Base-by-base conservation (phyloP, 2,797 vertebrate species). In the Danio albolineatus region DNA sequence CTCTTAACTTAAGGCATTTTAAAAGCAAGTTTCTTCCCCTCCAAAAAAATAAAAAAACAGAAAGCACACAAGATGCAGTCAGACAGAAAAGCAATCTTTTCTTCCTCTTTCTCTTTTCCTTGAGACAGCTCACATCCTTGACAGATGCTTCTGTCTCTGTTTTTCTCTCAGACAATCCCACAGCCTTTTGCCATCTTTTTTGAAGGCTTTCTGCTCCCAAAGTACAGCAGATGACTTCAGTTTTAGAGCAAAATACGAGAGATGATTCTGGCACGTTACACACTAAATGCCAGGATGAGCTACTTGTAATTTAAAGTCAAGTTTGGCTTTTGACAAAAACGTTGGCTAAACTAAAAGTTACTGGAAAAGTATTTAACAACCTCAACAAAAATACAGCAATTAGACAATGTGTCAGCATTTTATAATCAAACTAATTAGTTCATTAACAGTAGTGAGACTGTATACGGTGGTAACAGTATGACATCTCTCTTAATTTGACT, bases 131-230 rank as follows among this genome's bases (percentile, higher is more conserved):
- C 53, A 19, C 44, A 49, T 78, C 17, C 16, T 39, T 69, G 10
- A 59, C 16, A 69, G 65, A 60, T 46, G 28, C 54, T 60, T 69
- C 51, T 48, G 14, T 65, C 64, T 67, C 21, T 67, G 51, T 77
- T 76, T 67, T 78, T 77, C 44, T 48, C 12, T 49, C 76, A 60
- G 53, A 78, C 64, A 78, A 49, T 78, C 48, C 28, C 43, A 38
- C 51, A 46, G 62, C 8, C 51, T 59, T 49, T 69, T 59, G 54
- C 2, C n/a, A 21, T 60, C 36, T 53, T 60, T 28, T 78, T 41
- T 69, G 28, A 78, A 49, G n/a, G 54, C 28, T 10, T 49, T 59
- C 36, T 12, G 21, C 64, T 78, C 41, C 64, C 12, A 69, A 60
- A 60, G 28, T 49, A n/a, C 28, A 19, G 64, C 54, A 49, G 65